Evolutionary conservation across 2,888 invertebrate genomes (phyloP).

Genomic region (Salpingus planirostris): DNA sequence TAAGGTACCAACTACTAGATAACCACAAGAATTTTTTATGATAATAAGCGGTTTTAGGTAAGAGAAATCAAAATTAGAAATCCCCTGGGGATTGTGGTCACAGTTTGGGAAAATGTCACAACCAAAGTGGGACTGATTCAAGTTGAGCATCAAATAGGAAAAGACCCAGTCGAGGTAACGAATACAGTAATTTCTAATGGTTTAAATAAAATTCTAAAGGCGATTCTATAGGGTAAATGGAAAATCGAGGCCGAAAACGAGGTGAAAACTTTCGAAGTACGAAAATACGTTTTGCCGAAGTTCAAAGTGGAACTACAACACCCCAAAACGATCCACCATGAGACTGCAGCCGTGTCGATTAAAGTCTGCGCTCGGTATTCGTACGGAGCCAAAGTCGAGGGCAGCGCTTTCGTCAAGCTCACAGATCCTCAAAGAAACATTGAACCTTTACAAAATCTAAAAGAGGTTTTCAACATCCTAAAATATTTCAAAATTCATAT

Average conservation of each 20-base stretch:
- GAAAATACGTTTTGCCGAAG: slow-evolving; percentile 50
- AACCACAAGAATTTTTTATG: too few relatives aligned
- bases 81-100: slow-evolving; percentile 53
- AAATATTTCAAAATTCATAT: not conserved
- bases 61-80: slow-evolving; percentile 59
- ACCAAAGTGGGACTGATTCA: slow-evolving; percentile 55
- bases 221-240: slow-evolving; percentile 45
- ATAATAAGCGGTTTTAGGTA: too few relatives aligned
- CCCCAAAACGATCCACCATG: slow-evolving; percentile 45
- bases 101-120: slow-evolving; percentile 53
- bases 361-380: slow-evolving; percentile 52
- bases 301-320: slow-evolving; percentile 49
- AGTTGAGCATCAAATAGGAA: slow-evolving; percentile 32
- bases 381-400: slow-evolving; percentile 53
- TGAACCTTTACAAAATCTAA: slow-evolving; percentile 23
- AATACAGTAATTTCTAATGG: slow-evolving; percentile 4
- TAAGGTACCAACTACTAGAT: slow-evolving; percentile 35
- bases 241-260: slow-evolving; percentile 41
- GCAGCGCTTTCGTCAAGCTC: slow-evolving; percentile 42
- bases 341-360: slow-evolving; percentile 41
- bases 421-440: slow-evolving; percentile 23
- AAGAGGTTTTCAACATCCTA: slow-evolving; percentile 21
- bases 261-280: slow-evolving; percentile 44
- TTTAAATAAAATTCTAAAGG: slow-evolving; percentile 1
- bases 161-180: slow-evolving; percentile 31